Evolutionary conservation across 2,797 vertebrate genomes (phyloP), one percentile per base, ranked within the genome.

Genomic region (Sardinella longiceps): DNA sequence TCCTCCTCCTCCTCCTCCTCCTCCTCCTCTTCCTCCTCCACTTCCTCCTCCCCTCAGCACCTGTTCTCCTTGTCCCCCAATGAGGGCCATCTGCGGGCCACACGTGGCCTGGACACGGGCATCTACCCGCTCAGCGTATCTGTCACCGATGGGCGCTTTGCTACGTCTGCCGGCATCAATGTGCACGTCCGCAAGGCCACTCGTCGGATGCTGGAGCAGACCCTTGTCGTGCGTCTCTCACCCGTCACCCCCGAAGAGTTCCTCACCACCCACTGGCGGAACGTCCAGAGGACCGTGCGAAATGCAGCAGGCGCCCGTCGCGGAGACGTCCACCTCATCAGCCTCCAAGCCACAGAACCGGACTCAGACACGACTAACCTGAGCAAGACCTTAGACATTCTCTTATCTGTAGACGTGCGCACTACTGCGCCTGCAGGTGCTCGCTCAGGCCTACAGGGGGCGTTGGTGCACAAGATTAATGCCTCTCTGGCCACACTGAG

Each of bases 81-180:
- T 0, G 96, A 96, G 28, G 96, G 96, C 4, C 96, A 95, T 86
- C 90, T 97, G 84, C 94, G 96, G 45, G 96, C 96, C 1, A 95
- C 94, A 58, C 93, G 90, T 86, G 94, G 86, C 46, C 89, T 97
- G 66, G 96, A 97, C 0, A 2, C 93, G 48, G 96, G 96, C 37
- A 95, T 94, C 11, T 97, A 97, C 87, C 91, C 93, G 28, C 93
- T 97, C 74, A 97, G 96, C 7, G 92, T 97, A 87, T 95, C 95
- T 0, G 96, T 97, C 11, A 96, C 94, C 0, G 96, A 97, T 25
- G 95, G 96, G 3, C 95, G 90, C 45, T 97, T 96, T 85, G 94
- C 95, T 0, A 86, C 95, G 0, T 82, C 88, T 2, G 94, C 95
- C 1, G 92, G 94, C 82, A 92, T 97, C 87, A 87, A 88, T 0